Evolutionary conservation across 37 sponge, comb jelly and placozoan genomes (phyloP).

Genomic region (Oscarella lobularis): DNA sequence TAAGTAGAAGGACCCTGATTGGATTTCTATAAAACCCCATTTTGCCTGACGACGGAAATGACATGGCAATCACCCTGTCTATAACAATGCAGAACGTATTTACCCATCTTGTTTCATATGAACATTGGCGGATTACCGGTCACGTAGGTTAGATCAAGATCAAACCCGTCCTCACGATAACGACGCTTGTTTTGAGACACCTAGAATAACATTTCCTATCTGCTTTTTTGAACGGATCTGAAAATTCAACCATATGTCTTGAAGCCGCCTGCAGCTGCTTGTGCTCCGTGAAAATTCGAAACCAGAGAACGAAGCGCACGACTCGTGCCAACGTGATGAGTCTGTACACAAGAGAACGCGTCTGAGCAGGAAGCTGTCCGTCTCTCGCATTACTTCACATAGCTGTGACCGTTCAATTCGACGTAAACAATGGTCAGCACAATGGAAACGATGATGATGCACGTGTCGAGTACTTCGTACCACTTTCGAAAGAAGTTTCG

Average conservation of each 20-base stretch:
- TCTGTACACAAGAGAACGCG: slow-evolving; percentile 6
- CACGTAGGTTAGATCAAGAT: slow-evolving; percentile 66
- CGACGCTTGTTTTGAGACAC: slow-evolving; percentile 61
- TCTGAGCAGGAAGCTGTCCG: not conserved
- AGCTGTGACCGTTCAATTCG: not conserved
- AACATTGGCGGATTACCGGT: too few species aligned
- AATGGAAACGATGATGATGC: slow-evolving; percentile 8
- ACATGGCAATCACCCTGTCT: slow-evolving; percentile 63
- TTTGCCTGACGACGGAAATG: slow-evolving; percentile 60
- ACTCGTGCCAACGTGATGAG: not conserved
- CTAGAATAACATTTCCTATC: slow-evolving; percentile 7
- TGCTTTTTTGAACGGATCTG: not conserved
- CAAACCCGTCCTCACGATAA: slow-evolving; percentile 42
- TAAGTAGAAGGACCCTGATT: too few species aligned
- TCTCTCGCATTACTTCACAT: not conserved
- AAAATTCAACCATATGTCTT: not conserved
- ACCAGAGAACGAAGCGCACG: not conserved
- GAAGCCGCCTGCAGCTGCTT: not conserved
- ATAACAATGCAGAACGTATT: too few species aligned
- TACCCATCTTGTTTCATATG: too few species aligned
- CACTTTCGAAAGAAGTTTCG: slow-evolving; percentile 7
- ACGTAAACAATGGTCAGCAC: slow-evolving; percentile 14
- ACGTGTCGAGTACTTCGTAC: slow-evolving; percentile 38
- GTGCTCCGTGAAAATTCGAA: not conserved
- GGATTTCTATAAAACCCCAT: slow-evolving; percentile 39